Percentiles rank a stretch among this genome's conserved stretches.
Conservation (phyloP, 2,888 invertebrate genomes). For the Andrena dorsata region DNA sequence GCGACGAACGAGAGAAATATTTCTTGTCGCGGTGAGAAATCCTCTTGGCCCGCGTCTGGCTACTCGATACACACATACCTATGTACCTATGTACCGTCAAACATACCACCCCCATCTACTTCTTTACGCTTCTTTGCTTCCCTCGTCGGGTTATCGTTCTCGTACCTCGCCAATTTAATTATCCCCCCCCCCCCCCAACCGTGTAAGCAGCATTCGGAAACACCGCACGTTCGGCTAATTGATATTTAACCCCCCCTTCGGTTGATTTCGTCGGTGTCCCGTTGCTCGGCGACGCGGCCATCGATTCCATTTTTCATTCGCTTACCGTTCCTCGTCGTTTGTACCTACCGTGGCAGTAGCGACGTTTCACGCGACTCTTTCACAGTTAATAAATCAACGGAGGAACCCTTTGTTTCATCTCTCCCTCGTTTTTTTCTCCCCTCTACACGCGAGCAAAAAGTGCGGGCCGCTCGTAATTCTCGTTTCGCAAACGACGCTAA, state of each 20-base stretch:
- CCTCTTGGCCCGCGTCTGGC: not conserved
- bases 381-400: slow-evolving; percentile 24
- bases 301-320: not conserved
- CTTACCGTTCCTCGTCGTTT: not conserved
- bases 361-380: not conserved
- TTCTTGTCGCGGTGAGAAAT: not conserved
- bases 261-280: not conserved
- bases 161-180: not conserved
- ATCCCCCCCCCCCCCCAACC: too few species aligned
- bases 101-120: not conserved
- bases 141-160: not conserved
- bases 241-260: too few species aligned
- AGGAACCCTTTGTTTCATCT: not conserved
- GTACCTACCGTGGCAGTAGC: not conserved
- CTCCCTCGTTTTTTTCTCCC: not conserved
- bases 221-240: too few species aligned
- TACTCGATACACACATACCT: not conserved
- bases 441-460: not conserved
- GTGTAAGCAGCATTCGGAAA: too few species aligned
- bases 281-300: too few species aligned
- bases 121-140: not conserved
- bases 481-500: slow-evolving; percentile 44
- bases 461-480: slow-evolving; percentile 33
- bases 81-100: not conserved
- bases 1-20: not conserved